Evolutionary conservation across 2,113 vertebrate species (phyloP), one percentile per base, ranked within the genome.

Genomic region (Cryptotis parvus): DNA sequence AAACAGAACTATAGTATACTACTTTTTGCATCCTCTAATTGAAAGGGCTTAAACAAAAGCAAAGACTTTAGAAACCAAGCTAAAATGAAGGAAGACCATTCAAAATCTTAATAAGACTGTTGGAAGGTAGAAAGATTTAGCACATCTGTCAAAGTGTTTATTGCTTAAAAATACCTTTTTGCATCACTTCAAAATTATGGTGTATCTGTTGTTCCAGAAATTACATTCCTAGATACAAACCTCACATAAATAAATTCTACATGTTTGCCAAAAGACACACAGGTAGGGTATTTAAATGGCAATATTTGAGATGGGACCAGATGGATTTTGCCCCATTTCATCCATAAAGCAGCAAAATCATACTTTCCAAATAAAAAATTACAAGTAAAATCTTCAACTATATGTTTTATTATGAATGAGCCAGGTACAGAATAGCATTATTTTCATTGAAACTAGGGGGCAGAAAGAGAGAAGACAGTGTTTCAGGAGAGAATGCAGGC

Each of bases 11-110:
- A 20, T 20, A 88, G 9, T 27, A 16, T 12, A 68, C 22, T 87
- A n/a, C 39, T 65, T n/a, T n/a, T n/a, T n/a, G n/a, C n/a, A 45
- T 41, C 14, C 49, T 15, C n/a, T 4, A 15, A 4, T 52, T 9
- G 18, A 41, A 65, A 84, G 22, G 3, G 49, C 33, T 83, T 61
- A 35, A 75, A 73, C 45, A n/a, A 43, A 29, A 66, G 5, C 16
- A 69, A 76, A 10, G 1, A 75, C 4, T n/a, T n/a, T 96, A 91
- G 61, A 88, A 95, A 96, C 22, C 66, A 94, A 49, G 90, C 45
- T 49, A 91, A 58, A 75, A 95, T 22, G 94, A 82, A 94, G 91
- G 93, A 91, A 37, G 93, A 92, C 14, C 10, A 24, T n/a, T n/a
- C 27, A 61, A 65, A 80, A 70, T 80, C 0, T 68, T n/a, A n/a